Conservation (phyloP, 2,888 invertebrate species). For the Anagyrus pseudococci region DNA sequence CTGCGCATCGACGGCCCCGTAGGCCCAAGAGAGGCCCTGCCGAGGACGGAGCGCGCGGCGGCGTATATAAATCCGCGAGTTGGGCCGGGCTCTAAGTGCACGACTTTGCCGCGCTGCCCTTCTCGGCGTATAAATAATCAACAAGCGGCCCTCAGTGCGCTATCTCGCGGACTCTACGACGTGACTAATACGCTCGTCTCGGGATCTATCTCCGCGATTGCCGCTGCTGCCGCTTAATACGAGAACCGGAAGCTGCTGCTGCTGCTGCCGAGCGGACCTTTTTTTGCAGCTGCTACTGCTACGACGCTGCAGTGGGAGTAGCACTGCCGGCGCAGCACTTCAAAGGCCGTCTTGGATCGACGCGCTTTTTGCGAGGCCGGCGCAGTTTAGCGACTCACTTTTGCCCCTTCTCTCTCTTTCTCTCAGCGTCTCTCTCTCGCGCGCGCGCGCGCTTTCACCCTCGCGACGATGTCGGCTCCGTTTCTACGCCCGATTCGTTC, state of each 20-base stretch:
- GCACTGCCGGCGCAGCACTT: constrained; percentile 24
- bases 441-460: not conserved
- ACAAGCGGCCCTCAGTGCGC: constrained; percentile 6
- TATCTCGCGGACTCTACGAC: constrained; percentile 16
- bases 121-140: constrained; percentile 13
- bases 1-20: no score
- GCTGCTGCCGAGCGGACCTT: constrained; percentile 24
- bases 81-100: no score
- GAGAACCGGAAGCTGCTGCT: constrained; percentile 28
- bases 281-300: constrained; percentile 21
- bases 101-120: no score
- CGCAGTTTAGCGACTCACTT: constrained; percentile 15
- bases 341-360: constrained; percentile 34
- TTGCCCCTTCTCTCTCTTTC: not conserved
- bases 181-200: constrained; percentile 25
- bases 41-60: no score
- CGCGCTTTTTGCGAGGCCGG: constrained; percentile 28
- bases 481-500: not conserved
- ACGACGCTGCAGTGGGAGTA: not conserved
- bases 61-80: no score
- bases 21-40: not conserved
- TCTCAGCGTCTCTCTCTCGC: not conserved
- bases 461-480: no score
- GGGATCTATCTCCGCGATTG: constrained; percentile 19
- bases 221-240: constrained; percentile 15